Percentiles rank a stretch among this genome's conserved stretches.
Conservation (phyloP, 2,113 vertebrate species). For the Proterorhinus semilunaris region DNA sequence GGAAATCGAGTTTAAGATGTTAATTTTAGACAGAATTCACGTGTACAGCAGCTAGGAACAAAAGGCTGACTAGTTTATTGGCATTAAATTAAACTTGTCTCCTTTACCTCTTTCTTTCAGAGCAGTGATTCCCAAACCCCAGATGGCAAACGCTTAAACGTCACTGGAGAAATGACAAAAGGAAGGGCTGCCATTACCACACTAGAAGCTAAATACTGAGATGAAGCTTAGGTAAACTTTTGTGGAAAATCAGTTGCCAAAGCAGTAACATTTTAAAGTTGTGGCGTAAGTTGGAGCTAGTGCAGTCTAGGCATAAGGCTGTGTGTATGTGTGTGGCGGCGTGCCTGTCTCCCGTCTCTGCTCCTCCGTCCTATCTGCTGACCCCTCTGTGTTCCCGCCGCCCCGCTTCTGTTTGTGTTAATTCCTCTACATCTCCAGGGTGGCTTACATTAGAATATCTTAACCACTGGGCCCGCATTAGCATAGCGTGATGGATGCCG, state of each 20-base stretch:
- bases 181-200: not conserved
- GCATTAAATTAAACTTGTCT: too few species aligned
- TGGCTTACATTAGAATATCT: conserved; percentile 87
- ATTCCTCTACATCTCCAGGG: conserved; percentile 86
- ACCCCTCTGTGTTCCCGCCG: conserved; percentile 80
- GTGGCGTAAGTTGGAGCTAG: not conserved
- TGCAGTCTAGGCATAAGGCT: not conserved
- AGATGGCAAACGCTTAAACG: too few species aligned
- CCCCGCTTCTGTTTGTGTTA: conserved; percentile 82
- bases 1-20: not conserved
- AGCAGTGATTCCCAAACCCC: too few species aligned
- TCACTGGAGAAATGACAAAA: too few species aligned
- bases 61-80: too few species aligned
- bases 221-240: not conserved
- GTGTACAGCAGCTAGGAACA: too few species aligned
- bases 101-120: too few species aligned
- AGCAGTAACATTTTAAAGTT: not conserved
- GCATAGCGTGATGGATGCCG: conserved; percentile 85
- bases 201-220: not conserved
- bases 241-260: not conserved
- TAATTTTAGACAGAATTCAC: not conserved
- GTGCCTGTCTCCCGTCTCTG: conserved; percentile 66
- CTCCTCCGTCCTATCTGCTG: conserved; percentile 79
- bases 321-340: conserved; percentile 43
- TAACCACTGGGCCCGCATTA: conserved; percentile 81